Evolutionary conservation across 2,888 invertebrate species (phyloP), one percentile per base, ranked within the genome.

Genomic region (Aspidiotus destructor): DNA sequence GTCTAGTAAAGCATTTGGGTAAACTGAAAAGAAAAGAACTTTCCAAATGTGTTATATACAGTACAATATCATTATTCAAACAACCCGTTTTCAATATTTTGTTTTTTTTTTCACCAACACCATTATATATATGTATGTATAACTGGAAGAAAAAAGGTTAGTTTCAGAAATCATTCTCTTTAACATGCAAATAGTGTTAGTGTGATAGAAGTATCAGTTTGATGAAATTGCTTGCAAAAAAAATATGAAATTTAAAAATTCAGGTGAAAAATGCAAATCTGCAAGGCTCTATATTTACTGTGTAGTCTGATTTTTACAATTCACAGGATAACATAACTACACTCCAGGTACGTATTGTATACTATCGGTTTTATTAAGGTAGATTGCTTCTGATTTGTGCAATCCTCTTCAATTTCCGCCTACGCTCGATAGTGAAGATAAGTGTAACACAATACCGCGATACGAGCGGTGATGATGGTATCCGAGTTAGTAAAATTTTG

Each of bases 131-230:
- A 63, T n/a, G 6, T n/a, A 48, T 41, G 41, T 63, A 63, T 52
- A 63, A 63, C 54, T 63, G 17, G 53, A 63, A 53, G 53, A 48
- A 48, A 48, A 48, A 13, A 13, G 10, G 48, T 48, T 48, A 48
- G 48, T 48, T n/a, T 13, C n/a, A 48, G 6, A 48, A 48, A 48
- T 48, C 48, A 48, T 48, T 48, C 48, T 48, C 48, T 48, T 28
- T 53, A 54, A 54, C 63, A 63, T 63, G 63, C 63, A 63, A 63
- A 63, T 52, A 54, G 62, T 62, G 63, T 63, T 63, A 63, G 63
- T 63, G 63, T 48, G 11, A 57, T 17, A 5, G 16, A 17, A 57
- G 2, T n/a, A 15, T 11, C n/a, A 16, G 57, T 17, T 58, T 6
- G 28, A 28, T 58, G 5, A 28, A 58, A 58, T 17, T 5, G 8